These are phyloP conservation scores for Saccopteryx leptura DNA, from an alignment of 2,113 vertebrate genomes.

Conservation along the genomic window DNA sequence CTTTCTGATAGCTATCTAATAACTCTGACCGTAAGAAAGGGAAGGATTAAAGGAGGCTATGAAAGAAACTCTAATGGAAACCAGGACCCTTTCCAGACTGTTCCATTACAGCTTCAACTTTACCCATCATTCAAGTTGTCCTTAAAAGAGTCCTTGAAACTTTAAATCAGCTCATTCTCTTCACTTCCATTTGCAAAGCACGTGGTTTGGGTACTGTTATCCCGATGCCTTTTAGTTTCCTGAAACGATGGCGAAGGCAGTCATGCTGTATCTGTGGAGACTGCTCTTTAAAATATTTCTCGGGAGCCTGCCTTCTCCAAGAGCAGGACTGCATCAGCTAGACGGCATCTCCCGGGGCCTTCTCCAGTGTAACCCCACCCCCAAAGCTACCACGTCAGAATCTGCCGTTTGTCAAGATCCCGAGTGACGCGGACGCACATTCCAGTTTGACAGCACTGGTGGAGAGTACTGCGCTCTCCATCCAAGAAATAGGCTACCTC, in stretches of 20 bases:
- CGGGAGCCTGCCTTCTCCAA: conserved; percentile 6
- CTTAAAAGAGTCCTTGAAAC: background rate
- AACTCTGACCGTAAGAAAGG: background rate
- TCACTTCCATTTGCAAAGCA: conserved; percentile 5
- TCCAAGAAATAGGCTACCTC: background rate
- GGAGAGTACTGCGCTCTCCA: background rate
- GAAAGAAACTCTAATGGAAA: background rate
- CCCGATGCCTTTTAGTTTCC: conserved; percentile 11
- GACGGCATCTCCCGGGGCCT: background rate
- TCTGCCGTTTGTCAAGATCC: background rate
- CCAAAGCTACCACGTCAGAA: background rate
- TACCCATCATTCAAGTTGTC: background rate
- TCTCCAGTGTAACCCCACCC: background rate
- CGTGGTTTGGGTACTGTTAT: conserved; percentile 13
- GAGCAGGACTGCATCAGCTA: background rate
- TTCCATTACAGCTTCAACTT: background rate
- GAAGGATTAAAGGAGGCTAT: background rate
- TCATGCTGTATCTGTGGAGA: background rate
- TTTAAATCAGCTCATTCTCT: background rate
- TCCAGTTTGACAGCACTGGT: background rate
- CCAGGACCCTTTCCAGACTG: background rate
- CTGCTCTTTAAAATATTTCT: conserved; percentile 15
- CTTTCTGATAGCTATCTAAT: background rate
- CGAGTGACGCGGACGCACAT: fast-evolving
- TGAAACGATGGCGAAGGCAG: conserved; percentile 24